Percentiles rank a stretch among this genome's conserved stretches.
Evolutionary conservation across 1,140 invertebrate species (phyloP).

Genomic region (Sesamia nonagrioides): DNA sequence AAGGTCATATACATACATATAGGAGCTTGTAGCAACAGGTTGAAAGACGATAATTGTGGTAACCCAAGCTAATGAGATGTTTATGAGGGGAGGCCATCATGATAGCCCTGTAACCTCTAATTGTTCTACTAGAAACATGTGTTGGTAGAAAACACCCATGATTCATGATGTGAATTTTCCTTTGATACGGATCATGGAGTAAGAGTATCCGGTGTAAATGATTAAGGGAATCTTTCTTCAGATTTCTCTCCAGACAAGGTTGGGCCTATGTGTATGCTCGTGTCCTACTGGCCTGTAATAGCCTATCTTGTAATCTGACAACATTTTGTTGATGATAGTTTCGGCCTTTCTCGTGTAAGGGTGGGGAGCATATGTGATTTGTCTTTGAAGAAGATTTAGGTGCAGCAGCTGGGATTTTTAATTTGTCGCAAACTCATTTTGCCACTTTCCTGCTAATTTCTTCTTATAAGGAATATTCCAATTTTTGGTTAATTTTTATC

Average conservation of each 20-base stretch:
- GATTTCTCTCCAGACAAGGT: slow-evolving; percentile 14
- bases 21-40: slow-evolving; percentile 25
- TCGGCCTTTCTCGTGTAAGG: background rate
- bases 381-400: too few relatives aligned
- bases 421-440: too few relatives aligned
- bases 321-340: background rate
- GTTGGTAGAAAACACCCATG: slow-evolving; percentile 24
- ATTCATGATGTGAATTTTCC: slow-evolving; percentile 31
- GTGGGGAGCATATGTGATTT: background rate
- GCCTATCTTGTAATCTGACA: slow-evolving; percentile 33
- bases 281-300: slow-evolving; percentile 7
- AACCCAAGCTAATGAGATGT: slow-evolving; percentile 28
- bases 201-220: slow-evolving; percentile 5
- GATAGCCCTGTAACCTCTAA: slow-evolving; percentile 35
- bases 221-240: slow-evolving; percentile 6
- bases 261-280: background rate
- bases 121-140: slow-evolving; percentile 30
- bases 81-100: slow-evolving; percentile 25
- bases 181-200: slow-evolving; percentile 27
- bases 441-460: too few relatives aligned
- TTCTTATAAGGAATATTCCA: too few relatives aligned
- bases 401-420: too few relatives aligned
- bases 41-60: slow-evolving; percentile 44
- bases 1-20: slow-evolving; percentile 38
- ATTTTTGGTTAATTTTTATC: too few relatives aligned